Evolutionary conservation across 2,113 vertebrate species (phyloP), one percentile per base, ranked within the genome.

Genomic region (Ivindomyrus marchei): DNA sequence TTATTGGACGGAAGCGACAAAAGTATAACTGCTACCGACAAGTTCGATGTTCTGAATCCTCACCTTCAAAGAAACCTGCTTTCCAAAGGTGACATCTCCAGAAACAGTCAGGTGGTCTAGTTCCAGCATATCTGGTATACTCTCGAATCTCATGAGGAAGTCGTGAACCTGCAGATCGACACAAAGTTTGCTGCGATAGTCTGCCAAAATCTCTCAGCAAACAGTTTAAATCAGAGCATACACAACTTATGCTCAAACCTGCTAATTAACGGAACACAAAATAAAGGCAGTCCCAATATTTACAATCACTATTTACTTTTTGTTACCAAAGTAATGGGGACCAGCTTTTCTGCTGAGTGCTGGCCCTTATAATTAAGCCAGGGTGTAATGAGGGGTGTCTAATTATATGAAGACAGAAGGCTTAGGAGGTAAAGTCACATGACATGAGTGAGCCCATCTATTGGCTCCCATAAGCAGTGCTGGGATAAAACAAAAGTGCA

Each of bases 51-150:
- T 24, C 11, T 85, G 19, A 27, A 46, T 15, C 36, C 17, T 91
- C 90, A 98, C 98, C 97, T 99, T 99, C 91, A 99, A 93, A 88
- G 96, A 96, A 92, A 99, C 98, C 45, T 98, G 97, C 93, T 99
- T 99, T 24, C 98, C 98, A 90, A 99, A 99, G 62, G 98, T 99
- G 88, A 99, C 98, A 90, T 99, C 98, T 93, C 98, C 98, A 17
- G 98, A 99, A 91, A 99, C 98, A 0, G 98, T 99, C 90, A 99
- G 98, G 92, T 99, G 98, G 91, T 99, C 98, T 31, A 99, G 94
- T 94, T 99, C 98, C 94, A 99, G 93, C 97, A 99, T 98, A 92
- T 99, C 98, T 1, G 98, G 98, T 93, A 99, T 98, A 94, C 96
- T 99, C 94, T 99, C 98, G 91, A 99, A 97, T 91, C 98, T 93